These are phyloP conservation scores for Dryadula phaetusa DNA, from an alignment of 2,888 invertebrate genomes.

Conservation along the genomic window DNA sequence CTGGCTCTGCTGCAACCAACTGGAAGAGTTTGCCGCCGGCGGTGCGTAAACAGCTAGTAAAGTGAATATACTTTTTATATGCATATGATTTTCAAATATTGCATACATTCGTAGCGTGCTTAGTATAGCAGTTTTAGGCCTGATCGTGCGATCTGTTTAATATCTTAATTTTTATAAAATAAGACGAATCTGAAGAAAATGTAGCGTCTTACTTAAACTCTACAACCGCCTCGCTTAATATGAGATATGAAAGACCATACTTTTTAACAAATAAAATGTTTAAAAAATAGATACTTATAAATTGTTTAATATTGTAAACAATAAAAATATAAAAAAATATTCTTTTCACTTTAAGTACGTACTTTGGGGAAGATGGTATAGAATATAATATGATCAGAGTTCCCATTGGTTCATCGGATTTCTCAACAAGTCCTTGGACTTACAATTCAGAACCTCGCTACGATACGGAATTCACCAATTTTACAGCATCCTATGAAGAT, in stretches of 20 bases:
- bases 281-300: no score
- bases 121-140: no score
- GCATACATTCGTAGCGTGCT: no score
- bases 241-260: no score
- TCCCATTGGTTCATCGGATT: conserved; percentile 92
- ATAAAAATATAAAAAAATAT: not conserved
- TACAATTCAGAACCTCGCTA: not conserved
- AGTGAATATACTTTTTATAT: conserved; percentile 38
- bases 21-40: conserved; percentile 78
- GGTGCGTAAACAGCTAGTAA: conserved; percentile 55
- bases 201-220: no score
- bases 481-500: not conserved
- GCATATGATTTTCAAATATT: no score
- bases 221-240: no score
- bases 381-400: conserved; percentile 89
- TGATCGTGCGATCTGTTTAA: no score
- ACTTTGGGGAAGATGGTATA: conserved; percentile 86
- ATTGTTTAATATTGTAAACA: no score
- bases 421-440: conserved; percentile 76
- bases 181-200: no score
- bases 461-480: not conserved
- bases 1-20: conserved; percentile 87
- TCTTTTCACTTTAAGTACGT: conserved; percentile 82
- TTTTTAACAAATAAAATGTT: no score
- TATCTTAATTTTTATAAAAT: no score